Conservation (phyloP, 35 echinoderm and acorn worm genomes). For the Heliocidaris erythrogramma region DNA sequence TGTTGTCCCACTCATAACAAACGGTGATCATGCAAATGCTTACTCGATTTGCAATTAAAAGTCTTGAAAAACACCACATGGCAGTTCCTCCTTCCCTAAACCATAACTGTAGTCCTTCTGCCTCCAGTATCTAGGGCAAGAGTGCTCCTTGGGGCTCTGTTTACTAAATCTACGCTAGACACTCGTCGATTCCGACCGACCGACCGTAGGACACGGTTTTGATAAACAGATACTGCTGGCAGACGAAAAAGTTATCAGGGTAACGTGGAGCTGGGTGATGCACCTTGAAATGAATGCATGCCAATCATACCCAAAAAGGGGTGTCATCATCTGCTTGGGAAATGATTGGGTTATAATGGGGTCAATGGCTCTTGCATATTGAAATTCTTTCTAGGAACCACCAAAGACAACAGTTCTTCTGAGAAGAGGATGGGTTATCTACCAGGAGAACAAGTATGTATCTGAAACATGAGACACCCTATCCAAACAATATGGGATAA, state of each 20-base stretch:
- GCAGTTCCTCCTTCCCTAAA: neutral
- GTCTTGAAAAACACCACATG: neutral
- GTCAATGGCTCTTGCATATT: neutral
- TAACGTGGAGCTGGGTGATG: neutral
- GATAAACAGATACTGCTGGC: neutral
- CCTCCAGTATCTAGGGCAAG: neutral
- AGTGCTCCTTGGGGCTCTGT: neutral
- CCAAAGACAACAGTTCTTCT: too few relatives aligned
- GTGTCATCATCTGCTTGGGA: neutral
- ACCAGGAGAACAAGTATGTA: too few relatives aligned
- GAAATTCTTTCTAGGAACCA: neutral
- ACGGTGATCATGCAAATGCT: neutral
- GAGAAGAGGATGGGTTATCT: too few relatives aligned
- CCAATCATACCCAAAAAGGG: neutral
- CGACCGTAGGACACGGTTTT: neutral
- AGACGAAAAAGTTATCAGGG: neutral
- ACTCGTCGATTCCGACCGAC: neutral
- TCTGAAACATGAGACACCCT: neutral
- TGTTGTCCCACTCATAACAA: neutral
- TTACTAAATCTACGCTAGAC: neutral
- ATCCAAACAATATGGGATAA: neutral
- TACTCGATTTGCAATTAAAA: neutral
- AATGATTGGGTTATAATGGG: neutral
- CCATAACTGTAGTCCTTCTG: neutral
- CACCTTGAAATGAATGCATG: neutral